Conservation (phyloP, 2,797 vertebrate genomes). For the Falco concolor region DNA sequence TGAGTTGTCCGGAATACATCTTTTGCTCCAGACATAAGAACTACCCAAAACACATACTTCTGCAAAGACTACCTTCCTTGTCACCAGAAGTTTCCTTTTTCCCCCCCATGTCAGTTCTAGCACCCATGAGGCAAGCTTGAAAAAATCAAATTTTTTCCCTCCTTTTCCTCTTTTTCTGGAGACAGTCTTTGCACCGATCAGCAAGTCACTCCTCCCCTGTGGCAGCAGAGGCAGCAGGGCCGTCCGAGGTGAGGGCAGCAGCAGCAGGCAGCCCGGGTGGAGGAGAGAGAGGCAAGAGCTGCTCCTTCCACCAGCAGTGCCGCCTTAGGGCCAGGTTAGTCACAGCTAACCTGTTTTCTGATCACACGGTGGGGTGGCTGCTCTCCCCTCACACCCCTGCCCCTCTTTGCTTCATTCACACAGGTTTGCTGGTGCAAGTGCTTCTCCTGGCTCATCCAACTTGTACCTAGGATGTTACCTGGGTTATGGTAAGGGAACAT, state of each 20-base stretch:
- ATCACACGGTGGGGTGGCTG: background rate
- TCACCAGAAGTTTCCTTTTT: background rate
- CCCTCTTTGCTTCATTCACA: background rate
- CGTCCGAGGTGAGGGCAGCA: background rate
- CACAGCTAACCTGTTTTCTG: background rate
- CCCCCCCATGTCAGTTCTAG: background rate
- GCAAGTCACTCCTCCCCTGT: background rate
- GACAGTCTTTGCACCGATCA: background rate
- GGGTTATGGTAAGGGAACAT: background rate
- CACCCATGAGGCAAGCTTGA: background rate
- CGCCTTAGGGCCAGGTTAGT: background rate
- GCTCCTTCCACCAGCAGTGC: background rate
- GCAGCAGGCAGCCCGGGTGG: background rate
- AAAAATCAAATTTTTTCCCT: background rate
- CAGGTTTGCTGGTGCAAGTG: background rate
- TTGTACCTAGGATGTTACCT: background rate
- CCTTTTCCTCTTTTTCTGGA: background rate
- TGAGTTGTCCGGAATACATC: background rate
- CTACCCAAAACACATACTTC: background rate
- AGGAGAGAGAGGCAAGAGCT: background rate
- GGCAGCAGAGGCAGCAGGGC: background rate
- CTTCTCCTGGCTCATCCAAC: background rate
- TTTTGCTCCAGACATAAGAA: background rate
- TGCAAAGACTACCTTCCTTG: background rate
- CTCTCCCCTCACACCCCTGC: background rate